Evolutionary conservation across 1,140 invertebrate genomes (phyloP).

Genomic region (Drosophila murphyi): DNA sequence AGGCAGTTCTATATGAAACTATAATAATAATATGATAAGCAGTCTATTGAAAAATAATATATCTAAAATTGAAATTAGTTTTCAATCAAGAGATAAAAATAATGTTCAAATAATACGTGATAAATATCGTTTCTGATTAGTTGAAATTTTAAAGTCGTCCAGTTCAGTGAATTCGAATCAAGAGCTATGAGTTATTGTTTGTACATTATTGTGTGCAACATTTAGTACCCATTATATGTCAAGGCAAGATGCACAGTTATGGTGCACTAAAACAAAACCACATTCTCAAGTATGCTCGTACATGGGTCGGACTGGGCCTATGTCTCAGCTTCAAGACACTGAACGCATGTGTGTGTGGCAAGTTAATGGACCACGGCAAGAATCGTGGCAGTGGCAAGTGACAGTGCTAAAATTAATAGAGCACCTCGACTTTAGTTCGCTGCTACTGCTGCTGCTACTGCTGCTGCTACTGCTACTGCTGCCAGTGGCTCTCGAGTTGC

Average conservation of each 20-base stretch:
- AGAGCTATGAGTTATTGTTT: no score
- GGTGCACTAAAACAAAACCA: neutral
- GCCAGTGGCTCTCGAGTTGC: slow-evolving; percentile 7
- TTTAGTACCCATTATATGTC: no score
- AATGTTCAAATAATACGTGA: no score
- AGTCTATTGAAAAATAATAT: no score
- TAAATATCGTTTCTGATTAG: no score
- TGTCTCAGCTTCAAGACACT: neutral
- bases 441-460: neutral
- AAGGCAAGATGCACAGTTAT: neutral
- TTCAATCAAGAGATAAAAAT: no score
- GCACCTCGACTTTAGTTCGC: slow-evolving; percentile 52
- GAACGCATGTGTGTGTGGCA: neutral
- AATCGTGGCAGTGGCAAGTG: slow-evolving; percentile 71
- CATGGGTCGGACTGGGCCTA: neutral
- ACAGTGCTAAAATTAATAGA: slow-evolving; percentile 73
- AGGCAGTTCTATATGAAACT: neutral
- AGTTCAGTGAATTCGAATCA: no score
- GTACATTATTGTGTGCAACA: no score
- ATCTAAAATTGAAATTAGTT: no score
- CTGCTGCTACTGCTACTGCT: neutral
- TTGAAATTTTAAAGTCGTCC: no score
- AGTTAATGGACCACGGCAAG: slow-evolving; percentile 40
- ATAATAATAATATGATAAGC: neutral
- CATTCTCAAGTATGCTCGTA: neutral